Evolutionary conservation across 2,113 vertebrate species (phyloP).

Genomic region (Pycnonotus jocosus): DNA sequence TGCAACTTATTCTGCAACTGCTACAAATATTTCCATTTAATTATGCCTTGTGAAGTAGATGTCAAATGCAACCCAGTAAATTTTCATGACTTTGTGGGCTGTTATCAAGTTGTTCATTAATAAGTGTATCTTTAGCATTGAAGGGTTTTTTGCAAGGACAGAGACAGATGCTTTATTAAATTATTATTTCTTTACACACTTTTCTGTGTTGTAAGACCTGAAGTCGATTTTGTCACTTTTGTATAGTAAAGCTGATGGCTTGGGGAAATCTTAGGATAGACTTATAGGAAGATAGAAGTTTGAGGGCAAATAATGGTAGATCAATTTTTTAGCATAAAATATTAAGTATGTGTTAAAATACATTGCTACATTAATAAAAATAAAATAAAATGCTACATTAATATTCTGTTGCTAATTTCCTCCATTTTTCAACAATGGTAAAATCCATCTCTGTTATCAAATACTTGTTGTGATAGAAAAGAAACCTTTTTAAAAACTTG

Average conservation of each 20-base stretch:
- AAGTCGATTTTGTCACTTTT: neutral
- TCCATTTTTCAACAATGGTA: neutral
- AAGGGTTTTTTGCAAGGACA: neutral
- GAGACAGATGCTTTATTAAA: neutral
- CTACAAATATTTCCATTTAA: neutral
- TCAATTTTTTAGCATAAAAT: neutral
- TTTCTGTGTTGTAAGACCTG: neutral
- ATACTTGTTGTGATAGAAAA: neutral
- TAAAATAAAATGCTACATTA: neutral
- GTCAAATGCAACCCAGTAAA: neutral
- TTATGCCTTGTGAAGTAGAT: neutral
- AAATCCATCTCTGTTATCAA: neutral
- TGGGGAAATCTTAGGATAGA: neutral
- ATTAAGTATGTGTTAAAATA: neutral
- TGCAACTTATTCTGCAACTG: neutral
- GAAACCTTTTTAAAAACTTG: neutral
- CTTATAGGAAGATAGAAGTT: neutral
- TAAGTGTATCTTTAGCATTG: neutral
- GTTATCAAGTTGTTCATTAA: neutral
- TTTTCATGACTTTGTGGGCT: neutral
- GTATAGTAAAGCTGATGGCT: neutral
- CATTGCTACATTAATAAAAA: too few relatives aligned
- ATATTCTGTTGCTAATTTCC: neutral
- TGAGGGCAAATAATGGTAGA: neutral
- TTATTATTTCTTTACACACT: neutral